Evolutionary conservation across 1,140 invertebrate species (phyloP).

Genomic region (Danaus plexippus): DNA sequence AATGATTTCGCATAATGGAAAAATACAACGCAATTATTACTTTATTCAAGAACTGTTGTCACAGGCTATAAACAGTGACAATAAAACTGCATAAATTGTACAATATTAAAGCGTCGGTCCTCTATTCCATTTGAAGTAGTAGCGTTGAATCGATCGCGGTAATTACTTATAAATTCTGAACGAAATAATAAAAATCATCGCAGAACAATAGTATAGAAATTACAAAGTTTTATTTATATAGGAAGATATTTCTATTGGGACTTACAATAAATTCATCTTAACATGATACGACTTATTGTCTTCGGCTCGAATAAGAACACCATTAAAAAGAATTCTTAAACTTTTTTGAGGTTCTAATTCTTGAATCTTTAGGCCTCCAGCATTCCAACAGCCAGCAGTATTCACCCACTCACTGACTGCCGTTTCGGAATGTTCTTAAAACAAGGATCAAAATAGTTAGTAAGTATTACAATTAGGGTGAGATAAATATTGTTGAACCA

Average conservation of each 20-base stretch:
- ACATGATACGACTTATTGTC: slow-evolving; percentile 62
- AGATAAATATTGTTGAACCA: slow-evolving; percentile 2
- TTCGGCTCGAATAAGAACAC: slow-evolving; percentile 66
- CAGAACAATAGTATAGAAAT: too few species aligned
- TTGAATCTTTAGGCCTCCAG: slow-evolving; percentile 73
- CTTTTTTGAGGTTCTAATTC: slow-evolving; percentile 67
- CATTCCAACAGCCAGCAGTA: slow-evolving; percentile 57
- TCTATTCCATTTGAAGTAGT: too few species aligned
- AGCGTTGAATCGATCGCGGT: too few species aligned
- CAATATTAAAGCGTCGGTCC: too few species aligned
- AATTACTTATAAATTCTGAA: too few species aligned
- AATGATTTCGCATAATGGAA: too few species aligned
- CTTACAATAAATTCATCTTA: slow-evolving; percentile 42
- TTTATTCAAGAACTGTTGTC: too few species aligned
- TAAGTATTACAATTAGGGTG: neutral
- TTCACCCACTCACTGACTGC: slow-evolving; percentile 34
- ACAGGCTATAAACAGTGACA: too few species aligned
- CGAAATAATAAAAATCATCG: too few species aligned
- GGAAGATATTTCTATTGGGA: neutral
- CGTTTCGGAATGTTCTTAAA: slow-evolving; percentile 46
- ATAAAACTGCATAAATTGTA: too few species aligned
- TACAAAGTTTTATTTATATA: too few species aligned
- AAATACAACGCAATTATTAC: too few species aligned
- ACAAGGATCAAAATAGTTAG: neutral
- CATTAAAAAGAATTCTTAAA: slow-evolving; percentile 76